Evolutionary conservation across 35 echinoderm and acorn worm genomes (phyloP).

Genomic region (Ophiothrix spiculata): DNA sequence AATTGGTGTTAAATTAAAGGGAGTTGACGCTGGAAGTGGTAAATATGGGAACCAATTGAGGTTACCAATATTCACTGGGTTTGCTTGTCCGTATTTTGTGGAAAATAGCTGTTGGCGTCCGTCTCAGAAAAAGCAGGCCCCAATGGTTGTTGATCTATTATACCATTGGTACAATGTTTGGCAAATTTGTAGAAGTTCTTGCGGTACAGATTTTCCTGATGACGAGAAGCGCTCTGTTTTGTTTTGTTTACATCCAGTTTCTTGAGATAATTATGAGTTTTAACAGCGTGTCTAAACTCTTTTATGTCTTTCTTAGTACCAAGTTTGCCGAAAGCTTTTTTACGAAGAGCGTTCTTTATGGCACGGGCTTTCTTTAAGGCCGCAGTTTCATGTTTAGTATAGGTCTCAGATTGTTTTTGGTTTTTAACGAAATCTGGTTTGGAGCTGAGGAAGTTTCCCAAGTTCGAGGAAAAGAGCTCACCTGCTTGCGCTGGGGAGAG

Average conservation of each 20-base stretch:
- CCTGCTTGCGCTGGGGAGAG: no score
- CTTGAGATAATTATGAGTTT: slow-evolving; percentile 36
- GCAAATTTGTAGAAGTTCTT: slow-evolving; percentile 35
- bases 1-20: slow-evolving; percentile 6
- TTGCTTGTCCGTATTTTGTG: background rate
- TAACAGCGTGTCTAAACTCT: slow-evolving; percentile 11
- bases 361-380: no score
- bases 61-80: background rate
- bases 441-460: no score
- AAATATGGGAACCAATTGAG: slow-evolving; percentile 35
- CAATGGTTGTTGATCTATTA: slow-evolving; percentile 4
- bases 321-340: background rate
- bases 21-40: background rate
- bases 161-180: slow-evolving; percentile 14
- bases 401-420: no score
- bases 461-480: no score
- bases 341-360: no score
- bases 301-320: slow-evolving; percentile 6
- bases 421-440: no score
- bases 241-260: slow-evolving; percentile 9
- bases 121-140: slow-evolving; percentile 5
- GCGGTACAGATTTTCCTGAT: slow-evolving; percentile 5
- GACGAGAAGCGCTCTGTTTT: background rate
- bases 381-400: no score
- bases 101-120: background rate